These are phyloP conservation scores for Brachyalestes nurse DNA, from an alignment of 2,797 vertebrate genomes.

Conservation along the genomic window DNA sequence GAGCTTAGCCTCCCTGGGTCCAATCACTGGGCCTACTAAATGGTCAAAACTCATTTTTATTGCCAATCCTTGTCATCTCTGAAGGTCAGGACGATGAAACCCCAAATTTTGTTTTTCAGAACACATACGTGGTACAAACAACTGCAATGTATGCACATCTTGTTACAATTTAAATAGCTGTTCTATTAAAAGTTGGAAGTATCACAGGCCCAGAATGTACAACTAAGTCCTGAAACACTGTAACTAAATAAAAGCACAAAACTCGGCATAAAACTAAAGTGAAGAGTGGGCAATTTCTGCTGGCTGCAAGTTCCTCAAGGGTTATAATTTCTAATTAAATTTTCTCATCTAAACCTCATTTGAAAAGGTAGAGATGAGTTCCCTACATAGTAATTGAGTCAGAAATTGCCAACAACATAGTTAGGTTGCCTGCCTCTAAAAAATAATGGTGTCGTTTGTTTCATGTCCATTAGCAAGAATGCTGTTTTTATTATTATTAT, in stretches of 20 bases:
- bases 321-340: conserved; percentile 81
- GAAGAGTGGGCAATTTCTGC: conserved; percentile 28
- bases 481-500: conserved; percentile 68
- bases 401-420: conserved; percentile 70
- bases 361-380: conserved; percentile 73
- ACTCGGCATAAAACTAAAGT: conserved; percentile 2
- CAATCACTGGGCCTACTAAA: not conserved
- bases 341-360: conserved; percentile 80
- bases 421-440: conserved; percentile 74
- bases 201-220: not conserved
- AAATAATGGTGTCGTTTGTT: conserved; percentile 82
- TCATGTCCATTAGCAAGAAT: conserved; percentile 82
- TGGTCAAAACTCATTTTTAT: not conserved
- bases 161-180: not conserved
- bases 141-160: not conserved
- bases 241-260: conserved; percentile 34
- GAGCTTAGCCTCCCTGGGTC: no score
- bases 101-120: not conserved
- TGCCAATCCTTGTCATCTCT: no score
- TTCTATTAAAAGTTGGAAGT: not conserved
- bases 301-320: conserved; percentile 57
- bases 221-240: conserved; percentile 13
- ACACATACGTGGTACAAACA: not conserved
- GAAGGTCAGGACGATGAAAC: not conserved
- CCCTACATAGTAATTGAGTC: conserved; percentile 77